phyloP scores from a whole-genome alignment of 1,140 invertebrate genomes.

The Pararge aegeria region DNA sequence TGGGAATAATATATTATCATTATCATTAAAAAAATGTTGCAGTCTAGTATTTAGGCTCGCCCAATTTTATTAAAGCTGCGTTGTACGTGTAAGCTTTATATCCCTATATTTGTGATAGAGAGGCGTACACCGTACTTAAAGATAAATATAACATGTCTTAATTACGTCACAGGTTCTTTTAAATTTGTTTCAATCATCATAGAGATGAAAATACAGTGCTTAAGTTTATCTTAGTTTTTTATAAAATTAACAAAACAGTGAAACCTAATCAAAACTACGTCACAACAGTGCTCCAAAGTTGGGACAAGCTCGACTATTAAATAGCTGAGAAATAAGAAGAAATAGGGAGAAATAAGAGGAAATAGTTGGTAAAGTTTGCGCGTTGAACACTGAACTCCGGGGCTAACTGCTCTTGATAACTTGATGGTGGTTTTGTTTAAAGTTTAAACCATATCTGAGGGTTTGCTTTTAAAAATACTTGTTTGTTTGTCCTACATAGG shows the following conservation, averaged over 20 bases:
- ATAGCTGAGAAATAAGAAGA: constrained; percentile 6
- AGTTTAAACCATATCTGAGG: not conserved
- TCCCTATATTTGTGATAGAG: too few species aligned
- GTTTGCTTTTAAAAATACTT: not conserved
- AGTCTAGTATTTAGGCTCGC: too few species aligned
- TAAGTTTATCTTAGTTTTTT: not conserved
- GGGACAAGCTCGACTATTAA: constrained; percentile 9
- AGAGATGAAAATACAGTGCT: not conserved
- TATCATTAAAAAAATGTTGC: too few species aligned
- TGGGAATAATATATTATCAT: too few species aligned
- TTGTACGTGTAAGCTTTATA: too few species aligned
- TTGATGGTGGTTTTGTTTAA: constrained; percentile 4
- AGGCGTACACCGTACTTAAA: too few species aligned
- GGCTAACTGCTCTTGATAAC: constrained; percentile 1
- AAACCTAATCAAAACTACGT: constrained; percentile 7
- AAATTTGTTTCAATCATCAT: not conserved
- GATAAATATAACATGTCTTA: too few species aligned
- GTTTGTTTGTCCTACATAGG: not conserved
- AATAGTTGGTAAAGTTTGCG: constrained; percentile 2
- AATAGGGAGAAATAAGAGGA: not conserved
- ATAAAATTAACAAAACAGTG: not conserved
- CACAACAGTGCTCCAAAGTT: constrained; percentile 3
- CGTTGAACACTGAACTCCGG: constrained; percentile 6
- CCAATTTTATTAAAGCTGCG: too few species aligned
- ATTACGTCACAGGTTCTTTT: too few species aligned